Evolutionary conservation across 2,797 vertebrate genomes (phyloP).

Genomic region (Sebastes diploproa): DNA sequence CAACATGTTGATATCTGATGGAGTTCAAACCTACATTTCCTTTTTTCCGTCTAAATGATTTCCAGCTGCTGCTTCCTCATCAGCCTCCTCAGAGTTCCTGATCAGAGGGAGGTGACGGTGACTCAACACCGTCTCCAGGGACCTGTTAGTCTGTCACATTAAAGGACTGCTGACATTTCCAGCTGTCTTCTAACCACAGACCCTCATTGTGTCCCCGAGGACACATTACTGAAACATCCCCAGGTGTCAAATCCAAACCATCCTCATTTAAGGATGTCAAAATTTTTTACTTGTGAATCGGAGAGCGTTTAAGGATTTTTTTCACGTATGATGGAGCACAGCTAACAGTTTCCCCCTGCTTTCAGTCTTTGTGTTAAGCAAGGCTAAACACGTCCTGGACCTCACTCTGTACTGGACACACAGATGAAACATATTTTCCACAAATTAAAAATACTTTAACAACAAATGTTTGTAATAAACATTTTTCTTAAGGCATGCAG

Average conservation of each 20-base stretch:
- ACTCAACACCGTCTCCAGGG: neutral
- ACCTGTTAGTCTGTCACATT: conserved; percentile 17
- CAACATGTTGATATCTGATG: neutral
- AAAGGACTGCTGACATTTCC: conserved; percentile 19
- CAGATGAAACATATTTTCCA: too few relatives aligned
- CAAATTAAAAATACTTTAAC: too few relatives aligned
- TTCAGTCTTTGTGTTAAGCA: neutral
- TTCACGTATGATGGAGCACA: neutral
- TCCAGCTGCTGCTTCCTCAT: neutral
- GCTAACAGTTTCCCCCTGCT: neutral
- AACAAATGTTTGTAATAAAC: neutral
- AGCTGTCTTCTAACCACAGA: conserved; percentile 2
- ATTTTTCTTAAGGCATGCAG: neutral
- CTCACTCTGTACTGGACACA: neutral
- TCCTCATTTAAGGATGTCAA: neutral
- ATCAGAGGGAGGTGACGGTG: conserved; percentile 7
- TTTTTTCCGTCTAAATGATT: neutral
- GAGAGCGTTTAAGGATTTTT: neutral
- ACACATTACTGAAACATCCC: neutral
- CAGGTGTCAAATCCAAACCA: neutral
- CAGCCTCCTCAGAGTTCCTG: neutral
- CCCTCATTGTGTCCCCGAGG: neutral
- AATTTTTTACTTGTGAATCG: neutral
- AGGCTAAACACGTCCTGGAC: neutral
- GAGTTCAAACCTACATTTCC: neutral